Conservation (phyloP, 2,113 vertebrate species). For the Mystacornis crossleyi region DNA sequence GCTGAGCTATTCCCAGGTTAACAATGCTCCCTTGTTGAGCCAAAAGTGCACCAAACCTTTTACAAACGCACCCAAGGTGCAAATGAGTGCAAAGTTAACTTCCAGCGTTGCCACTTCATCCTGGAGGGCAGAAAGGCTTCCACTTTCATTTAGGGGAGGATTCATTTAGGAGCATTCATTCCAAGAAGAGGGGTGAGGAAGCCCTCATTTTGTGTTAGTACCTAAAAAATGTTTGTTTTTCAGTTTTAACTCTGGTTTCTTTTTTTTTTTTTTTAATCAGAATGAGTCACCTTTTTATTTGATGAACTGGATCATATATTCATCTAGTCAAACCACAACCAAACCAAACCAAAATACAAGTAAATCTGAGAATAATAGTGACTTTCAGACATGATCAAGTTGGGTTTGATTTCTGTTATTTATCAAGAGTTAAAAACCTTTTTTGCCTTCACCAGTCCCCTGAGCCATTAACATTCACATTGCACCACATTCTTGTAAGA, state of each 20-base stretch:
- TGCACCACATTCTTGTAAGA: slow-evolving; percentile 54
- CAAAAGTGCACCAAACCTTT: background rate
- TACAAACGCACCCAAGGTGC: background rate
- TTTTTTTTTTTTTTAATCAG: background rate
- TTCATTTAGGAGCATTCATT: background rate
- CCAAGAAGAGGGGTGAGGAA: background rate
- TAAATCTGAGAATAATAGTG: slow-evolving; percentile 5
- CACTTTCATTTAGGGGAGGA: background rate
- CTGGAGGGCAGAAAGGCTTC: background rate
- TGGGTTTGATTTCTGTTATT: slow-evolving; percentile 49
- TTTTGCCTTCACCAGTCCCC: slow-evolving; percentile 17
- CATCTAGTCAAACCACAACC: slow-evolving; percentile 2
- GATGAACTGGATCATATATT: background rate
- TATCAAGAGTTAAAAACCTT: slow-evolving; percentile 52
- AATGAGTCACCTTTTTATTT: slow-evolving; percentile 1
- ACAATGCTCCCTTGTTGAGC: background rate
- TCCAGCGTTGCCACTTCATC: background rate
- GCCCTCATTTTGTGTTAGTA: background rate
- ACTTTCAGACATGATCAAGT: slow-evolving; percentile 13
- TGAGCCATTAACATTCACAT: slow-evolving; percentile 35
- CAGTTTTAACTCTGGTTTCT: background rate
- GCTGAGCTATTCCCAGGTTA: background rate
- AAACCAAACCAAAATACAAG: background rate
- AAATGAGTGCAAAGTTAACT: background rate
- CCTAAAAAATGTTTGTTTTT: background rate